Base-by-base conservation (phyloP, 2,888 invertebrate genomes). In the Agonopterix heracliana region DNA sequence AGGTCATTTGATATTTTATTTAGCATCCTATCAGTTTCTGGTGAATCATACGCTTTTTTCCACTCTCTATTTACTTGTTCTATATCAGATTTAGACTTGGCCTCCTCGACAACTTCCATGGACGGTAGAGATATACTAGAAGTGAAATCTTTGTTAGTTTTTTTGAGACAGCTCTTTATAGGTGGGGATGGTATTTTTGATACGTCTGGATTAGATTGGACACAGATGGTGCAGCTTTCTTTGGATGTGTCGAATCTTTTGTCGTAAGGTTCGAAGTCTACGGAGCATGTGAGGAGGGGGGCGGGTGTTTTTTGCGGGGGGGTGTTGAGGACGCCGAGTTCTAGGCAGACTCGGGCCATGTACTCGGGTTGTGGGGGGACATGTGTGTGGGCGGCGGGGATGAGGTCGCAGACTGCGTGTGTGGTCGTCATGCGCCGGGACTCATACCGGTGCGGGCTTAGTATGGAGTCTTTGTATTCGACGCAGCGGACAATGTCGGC, bases 1-100 rank as follows among this genome's bases (percentile, higher is more conserved):
- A 96, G 83, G 81, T 96, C 95, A 68, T 93, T 93, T 1, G 94
- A 93, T 66, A 96, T 96, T 70, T 94, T 92, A 81, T 94, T 93
- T 46, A 95, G 81, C 90, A 95, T 93, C 50, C 92, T 92, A 60
- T 91, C 91, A 35, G 84, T 75, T 48, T 83, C 80, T 0, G 80
- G 78, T 0, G 75, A 72, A 53, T 81, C 75, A 60, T 86, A 82
- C 34, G 80, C 78, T 55, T 72, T 74, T 17, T 78, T 79, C 79
- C 82, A 80, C 55, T 83, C 78, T 50, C 74, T 71, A 52, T 82
- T 84, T 40, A 81, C 78, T 61, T 78, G 75, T 51, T 82, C 81
- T 44, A 79, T 80, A 45, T 82, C 79, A 0, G 83, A 76, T 50
- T 79, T 74, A 3, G 57, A 56, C 44, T 75, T 73, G 1, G 66